These are phyloP conservation scores for Rhagoletis zephyria DNA, from an alignment of 1,140 invertebrate genomes.

Conservation along the genomic window DNA sequence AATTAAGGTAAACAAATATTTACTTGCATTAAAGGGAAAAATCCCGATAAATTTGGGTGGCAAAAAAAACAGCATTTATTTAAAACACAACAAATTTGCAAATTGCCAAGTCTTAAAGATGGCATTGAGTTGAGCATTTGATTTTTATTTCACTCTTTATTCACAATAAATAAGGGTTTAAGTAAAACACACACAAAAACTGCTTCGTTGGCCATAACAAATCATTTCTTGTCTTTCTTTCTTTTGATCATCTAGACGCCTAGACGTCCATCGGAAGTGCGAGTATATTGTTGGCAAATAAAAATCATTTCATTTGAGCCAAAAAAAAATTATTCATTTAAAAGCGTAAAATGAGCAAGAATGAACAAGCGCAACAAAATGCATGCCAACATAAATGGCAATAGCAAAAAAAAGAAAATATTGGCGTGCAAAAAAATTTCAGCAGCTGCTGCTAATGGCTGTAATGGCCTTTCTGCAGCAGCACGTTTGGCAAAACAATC, in stretches of 20 bases:
- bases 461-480: not conserved
- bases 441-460: conserved; percentile 28
- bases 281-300: not conserved
- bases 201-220: not conserved
- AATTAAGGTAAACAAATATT: too few species aligned
- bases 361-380: not conserved
- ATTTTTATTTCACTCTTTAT: too few species aligned
- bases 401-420: not conserved
- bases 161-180: too few species aligned
- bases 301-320: not conserved
- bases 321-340: not conserved
- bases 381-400: not conserved
- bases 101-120: too few species aligned
- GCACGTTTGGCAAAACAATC: not conserved
- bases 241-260: not conserved
- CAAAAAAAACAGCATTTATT: too few species aligned
- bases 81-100: too few species aligned
- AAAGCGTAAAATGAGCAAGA: not conserved
- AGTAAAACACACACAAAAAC: too few species aligned
- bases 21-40: too few species aligned
- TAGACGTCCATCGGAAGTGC: not conserved
- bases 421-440: not conserved
- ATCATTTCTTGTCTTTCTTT: not conserved
- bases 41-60: too few species aligned
- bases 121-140: too few species aligned